Conservation (phyloP, 2,797 vertebrate genomes). For the Phataginus tricuspis region DNA sequence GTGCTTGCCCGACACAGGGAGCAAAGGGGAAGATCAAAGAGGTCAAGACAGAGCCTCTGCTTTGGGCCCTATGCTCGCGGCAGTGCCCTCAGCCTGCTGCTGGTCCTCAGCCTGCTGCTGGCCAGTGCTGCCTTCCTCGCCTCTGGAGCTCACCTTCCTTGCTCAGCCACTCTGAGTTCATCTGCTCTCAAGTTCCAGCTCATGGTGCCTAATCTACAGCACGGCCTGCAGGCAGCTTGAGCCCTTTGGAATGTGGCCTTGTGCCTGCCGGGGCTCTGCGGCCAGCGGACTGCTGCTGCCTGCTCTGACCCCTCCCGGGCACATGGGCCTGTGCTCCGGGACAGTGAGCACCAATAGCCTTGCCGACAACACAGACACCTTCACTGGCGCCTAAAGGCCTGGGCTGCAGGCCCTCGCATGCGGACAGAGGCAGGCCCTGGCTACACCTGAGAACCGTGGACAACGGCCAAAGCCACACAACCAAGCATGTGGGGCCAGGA, state of each 20-base stretch:
- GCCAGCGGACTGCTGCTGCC: neutral
- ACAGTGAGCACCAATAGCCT: neutral
- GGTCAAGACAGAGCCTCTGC: neutral
- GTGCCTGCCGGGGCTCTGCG: accelerated
- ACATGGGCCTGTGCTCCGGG: neutral
- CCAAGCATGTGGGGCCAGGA: neutral
- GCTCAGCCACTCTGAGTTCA: neutral
- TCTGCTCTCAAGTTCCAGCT: neutral
- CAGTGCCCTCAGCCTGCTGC: neutral
- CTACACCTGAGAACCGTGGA: neutral
- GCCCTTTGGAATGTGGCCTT: neutral
- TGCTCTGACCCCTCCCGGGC: neutral
- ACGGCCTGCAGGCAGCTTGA: neutral
- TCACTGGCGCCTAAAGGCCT: neutral
- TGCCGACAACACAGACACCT: neutral
- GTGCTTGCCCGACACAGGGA: neutral
- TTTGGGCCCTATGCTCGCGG: neutral
- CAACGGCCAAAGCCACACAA: neutral
- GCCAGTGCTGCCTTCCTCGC: neutral
- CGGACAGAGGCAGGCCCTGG: neutral
- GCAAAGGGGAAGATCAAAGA: neutral
- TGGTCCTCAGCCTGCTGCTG: neutral
- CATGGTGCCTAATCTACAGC: neutral
- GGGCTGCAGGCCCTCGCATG: neutral
- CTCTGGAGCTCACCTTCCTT: neutral